Conservation (phyloP, 2,797 vertebrate species). For the Leontocebus nigricollis region DNA sequence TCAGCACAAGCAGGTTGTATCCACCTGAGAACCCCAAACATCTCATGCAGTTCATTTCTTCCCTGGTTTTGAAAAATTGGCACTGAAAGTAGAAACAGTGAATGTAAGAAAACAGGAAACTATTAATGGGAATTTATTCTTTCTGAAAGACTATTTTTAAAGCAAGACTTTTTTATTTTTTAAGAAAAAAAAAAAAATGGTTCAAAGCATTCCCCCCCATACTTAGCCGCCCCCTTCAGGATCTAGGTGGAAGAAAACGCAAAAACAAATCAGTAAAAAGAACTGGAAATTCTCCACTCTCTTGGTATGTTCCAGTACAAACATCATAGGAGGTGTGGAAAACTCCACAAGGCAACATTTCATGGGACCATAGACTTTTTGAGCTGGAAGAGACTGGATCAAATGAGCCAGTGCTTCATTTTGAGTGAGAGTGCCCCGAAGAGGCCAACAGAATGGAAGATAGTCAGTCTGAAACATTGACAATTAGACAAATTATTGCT, state of each 20-base stretch:
- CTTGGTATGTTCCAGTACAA: constrained; percentile 37
- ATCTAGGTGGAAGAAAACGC: constrained; percentile 45
- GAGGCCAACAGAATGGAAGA: neutral
- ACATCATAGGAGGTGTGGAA: constrained; percentile 7
- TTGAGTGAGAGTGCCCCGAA: neutral
- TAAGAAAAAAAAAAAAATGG: neutral
- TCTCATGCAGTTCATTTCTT: neutral
- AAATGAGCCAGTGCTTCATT: neutral
- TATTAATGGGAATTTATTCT: neutral
- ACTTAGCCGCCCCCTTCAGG: neutral
- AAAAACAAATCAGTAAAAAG: constrained; percentile 66
- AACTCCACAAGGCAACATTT: constrained; percentile 18
- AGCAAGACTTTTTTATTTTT: constrained; percentile 14
- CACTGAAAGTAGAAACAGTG: neutral
- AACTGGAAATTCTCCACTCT: constrained; percentile 40
- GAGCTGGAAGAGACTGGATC: neutral
- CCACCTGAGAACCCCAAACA: neutral
- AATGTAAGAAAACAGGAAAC: neutral
- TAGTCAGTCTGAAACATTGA: neutral
- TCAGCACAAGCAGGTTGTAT: neutral
- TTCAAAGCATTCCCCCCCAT: neutral
- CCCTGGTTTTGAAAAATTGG: constrained; percentile 14
- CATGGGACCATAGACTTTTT: neutral
- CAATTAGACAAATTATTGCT: neutral
- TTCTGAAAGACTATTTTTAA: constrained; percentile 55